Base-by-base conservation (phyloP, 2,113 vertebrate species). In the Tonatia bakeri region DNA sequence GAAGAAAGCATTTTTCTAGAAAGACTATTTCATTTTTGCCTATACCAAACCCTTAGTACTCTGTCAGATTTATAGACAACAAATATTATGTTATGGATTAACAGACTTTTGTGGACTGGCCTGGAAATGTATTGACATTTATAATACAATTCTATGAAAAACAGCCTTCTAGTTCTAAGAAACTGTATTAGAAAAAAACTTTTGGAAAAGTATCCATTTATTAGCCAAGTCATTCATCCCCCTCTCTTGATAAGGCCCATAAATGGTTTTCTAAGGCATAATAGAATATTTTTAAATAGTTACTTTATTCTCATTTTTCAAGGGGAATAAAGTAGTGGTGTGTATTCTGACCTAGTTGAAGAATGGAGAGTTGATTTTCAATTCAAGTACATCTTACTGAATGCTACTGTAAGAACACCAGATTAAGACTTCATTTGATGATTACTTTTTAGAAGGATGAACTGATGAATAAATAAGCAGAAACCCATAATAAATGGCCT, bases 161-260 rank as follows among this genome's bases (percentile, higher is more conserved):
- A 96, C 31, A 87, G n/a, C 9, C 20, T 24, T n/a, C 26, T 72
- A 73, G 31, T 86, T 93, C 54, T 69, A 97, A 94, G 85, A 47
- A 93, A 36, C 11, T 96, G 36, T 45, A 45, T 73, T 10, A 87
- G 86, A 91, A 90, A 82, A 36, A 97, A 59, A 91, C 69, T 80
- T 69, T 87, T 90, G 24, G 45, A 96, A 81, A 20, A 61, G 54
- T 12, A 81, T 4, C 22, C 14, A 83, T 15, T 85, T 40, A 64
- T 17, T 89, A 76, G 36, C 3, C 15, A 28, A 70, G 24, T 19
- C 2, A 36, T 64, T 77, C 33, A 31, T 12, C 26, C 16, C 33
- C 20, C 15, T 67, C 17, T 81, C 40, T 65, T 70, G 54, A 93
- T 65, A 72, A 84, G 64, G 47, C 47, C 50, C 61, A 86, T 43